Evolutionary conservation across 1,140 invertebrate species (phyloP).

Genomic region (Drosophila sulfurigaster): DNA sequence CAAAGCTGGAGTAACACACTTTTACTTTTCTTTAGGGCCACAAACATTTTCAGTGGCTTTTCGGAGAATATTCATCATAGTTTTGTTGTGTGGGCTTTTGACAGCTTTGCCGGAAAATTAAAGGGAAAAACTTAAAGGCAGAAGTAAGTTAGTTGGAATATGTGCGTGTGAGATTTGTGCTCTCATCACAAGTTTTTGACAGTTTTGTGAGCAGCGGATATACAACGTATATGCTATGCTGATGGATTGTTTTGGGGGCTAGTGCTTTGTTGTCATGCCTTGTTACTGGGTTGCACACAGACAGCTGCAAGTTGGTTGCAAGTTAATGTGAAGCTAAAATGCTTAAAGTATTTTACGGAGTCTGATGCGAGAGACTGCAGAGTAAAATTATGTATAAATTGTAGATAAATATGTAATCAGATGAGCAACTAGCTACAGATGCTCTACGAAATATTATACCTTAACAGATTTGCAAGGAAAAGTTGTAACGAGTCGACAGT

Average conservation of each 20-base stretch:
- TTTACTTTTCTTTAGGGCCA: conserved; percentile 62
- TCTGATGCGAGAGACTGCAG: conserved; percentile 34
- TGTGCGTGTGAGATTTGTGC: conserved; percentile 41
- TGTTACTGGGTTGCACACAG: conserved; percentile 34
- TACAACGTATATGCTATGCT: conserved; percentile 14
- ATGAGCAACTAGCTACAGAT: conserved; percentile 69
- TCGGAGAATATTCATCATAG: conserved; percentile 70
- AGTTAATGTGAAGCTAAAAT: conserved; percentile 52
- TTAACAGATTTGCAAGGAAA: conserved; percentile 64
- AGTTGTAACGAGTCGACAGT: conserved; percentile 70
- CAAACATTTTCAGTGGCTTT: conserved; percentile 69
- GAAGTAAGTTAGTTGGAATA: background rate
- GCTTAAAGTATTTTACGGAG: conserved; percentile 48
- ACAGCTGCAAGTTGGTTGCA: conserved; percentile 14
- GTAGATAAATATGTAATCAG: conserved; percentile 80
- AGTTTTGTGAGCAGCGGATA: conserved; percentile 55
- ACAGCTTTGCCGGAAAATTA: conserved; percentile 25
- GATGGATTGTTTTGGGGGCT: conserved; percentile 61
- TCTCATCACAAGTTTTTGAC: conserved; percentile 58
- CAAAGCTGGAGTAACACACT: conserved; percentile 32
- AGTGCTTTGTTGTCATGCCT: conserved; percentile 21
- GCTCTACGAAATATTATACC: conserved; percentile 60
- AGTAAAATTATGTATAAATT: conserved; percentile 76
- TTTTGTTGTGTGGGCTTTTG: conserved; percentile 24
- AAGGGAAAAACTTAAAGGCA: conserved; percentile 42